Evolutionary conservation across 2,888 invertebrate genomes (phyloP).

Genomic region (Eudemis profundana): DNA sequence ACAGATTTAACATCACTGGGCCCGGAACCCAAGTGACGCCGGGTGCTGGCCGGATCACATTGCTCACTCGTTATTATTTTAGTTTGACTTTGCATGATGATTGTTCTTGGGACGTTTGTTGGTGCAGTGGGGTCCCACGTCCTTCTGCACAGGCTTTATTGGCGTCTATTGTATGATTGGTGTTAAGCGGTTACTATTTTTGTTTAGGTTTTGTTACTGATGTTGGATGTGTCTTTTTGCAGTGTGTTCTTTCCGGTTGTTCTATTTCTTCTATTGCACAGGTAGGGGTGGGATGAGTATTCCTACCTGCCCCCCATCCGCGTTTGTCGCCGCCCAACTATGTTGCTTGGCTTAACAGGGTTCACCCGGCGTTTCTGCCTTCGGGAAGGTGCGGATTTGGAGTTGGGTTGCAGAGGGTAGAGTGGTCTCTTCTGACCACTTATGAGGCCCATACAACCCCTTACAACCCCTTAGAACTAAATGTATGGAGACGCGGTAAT

Average conservation of each 20-base stretch:
- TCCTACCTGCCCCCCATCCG: constrained; percentile 1
- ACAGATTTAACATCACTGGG: background rate
- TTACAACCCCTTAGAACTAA: too few relatives aligned
- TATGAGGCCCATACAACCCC: too few relatives aligned
- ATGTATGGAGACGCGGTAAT: too few relatives aligned
- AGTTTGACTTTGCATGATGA: background rate
- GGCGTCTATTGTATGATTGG: background rate
- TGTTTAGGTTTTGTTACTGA: background rate
- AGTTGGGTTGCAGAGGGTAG: background rate
- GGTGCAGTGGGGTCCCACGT: constrained; percentile 1
- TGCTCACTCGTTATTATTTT: background rate
- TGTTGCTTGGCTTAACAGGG: too few relatives aligned
- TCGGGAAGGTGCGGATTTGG: constrained; percentile 1
- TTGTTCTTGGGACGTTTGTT: background rate
- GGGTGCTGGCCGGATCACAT: background rate
- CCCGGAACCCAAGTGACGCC: constrained; percentile 6
- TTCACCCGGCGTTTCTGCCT: background rate
- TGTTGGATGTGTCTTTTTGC: background rate
- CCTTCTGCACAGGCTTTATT: background rate
- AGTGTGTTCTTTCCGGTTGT: background rate
- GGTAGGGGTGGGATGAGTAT: too few relatives aligned
- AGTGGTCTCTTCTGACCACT: too few relatives aligned
- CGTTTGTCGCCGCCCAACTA: too few relatives aligned
- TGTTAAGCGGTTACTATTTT: background rate
- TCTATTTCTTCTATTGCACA: too few relatives aligned